Evolutionary conservation across 1,140 invertebrate genomes (phyloP).

Genomic region (Drosophila nigromelanica): DNA sequence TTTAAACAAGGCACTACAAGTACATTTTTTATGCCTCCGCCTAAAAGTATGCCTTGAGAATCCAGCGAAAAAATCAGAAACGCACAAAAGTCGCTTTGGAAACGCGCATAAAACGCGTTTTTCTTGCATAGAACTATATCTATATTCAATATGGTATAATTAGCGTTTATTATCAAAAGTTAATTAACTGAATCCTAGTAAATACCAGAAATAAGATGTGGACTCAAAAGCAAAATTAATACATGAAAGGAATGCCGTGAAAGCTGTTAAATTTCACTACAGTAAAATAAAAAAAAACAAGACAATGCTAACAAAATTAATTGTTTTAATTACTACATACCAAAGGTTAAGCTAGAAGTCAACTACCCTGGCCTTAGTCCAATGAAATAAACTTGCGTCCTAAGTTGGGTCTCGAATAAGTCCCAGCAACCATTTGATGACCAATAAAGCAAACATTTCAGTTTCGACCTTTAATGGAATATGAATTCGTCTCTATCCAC

Average conservation of each 20-base stretch:
- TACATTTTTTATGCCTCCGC: background rate
- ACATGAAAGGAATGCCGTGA: conserved; percentile 1
- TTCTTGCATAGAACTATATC: no score
- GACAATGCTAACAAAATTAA: conserved; percentile 41
- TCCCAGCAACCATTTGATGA: conserved; percentile 1
- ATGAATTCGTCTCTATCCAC: background rate
- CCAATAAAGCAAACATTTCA: conserved; percentile 9
- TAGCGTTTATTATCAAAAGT: background rate
- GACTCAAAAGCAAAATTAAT: background rate
- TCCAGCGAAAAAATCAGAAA: background rate
- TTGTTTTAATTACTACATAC: conserved; percentile 44
- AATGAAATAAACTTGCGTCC: background rate
- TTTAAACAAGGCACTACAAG: no score
- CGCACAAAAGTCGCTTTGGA: conserved; percentile 2
- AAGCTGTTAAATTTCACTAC: no score
- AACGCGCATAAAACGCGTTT: background rate
- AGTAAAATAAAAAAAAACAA: conserved; percentile 1
- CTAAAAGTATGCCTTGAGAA: conserved; percentile 18
- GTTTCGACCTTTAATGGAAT: background rate
- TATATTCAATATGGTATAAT: no score
- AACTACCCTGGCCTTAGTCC: background rate
- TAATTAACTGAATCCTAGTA: background rate
- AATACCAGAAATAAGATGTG: background rate
- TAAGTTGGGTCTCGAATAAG: background rate
- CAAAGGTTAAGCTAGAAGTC: conserved; percentile 18